Conservation (phyloP, 2,888 invertebrate species). For the Baronia brevicornis region DNA sequence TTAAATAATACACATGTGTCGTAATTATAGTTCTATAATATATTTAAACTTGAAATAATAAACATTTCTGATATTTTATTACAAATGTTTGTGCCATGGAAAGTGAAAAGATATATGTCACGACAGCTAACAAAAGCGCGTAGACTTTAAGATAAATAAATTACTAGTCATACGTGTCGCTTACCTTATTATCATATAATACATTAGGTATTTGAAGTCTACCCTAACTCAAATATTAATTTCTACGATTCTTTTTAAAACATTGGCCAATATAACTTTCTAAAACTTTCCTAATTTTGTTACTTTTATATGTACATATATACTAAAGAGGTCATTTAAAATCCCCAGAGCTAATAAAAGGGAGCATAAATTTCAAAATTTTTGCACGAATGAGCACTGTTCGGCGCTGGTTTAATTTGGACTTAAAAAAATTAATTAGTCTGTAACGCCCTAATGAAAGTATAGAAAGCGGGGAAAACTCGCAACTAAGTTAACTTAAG, state of each 20-base stretch:
- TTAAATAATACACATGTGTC: too few species aligned
- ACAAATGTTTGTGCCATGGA: too few species aligned
- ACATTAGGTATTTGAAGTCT: too few species aligned
- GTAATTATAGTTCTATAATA: too few species aligned
- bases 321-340: constrained; percentile 50
- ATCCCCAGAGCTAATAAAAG: constrained; percentile 52
- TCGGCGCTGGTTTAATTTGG: constrained; percentile 40
- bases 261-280: constrained; percentile 2
- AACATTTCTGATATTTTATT: too few species aligned
- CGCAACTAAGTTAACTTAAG: constrained; percentile 29
- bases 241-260: constrained; percentile 3
- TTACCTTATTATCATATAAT: too few species aligned
- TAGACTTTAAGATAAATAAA: too few species aligned
- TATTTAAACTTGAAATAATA: too few species aligned
- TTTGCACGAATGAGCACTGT: constrained; percentile 49
- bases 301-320: constrained; percentile 10
- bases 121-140: too few species aligned
- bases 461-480: constrained; percentile 31
- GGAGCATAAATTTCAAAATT: constrained; percentile 57
- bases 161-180: too few species aligned
- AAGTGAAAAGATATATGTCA: too few species aligned
- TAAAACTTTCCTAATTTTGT: constrained; percentile 13
- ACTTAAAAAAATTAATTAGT: constrained; percentile 64
- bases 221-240: not conserved
- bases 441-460: constrained; percentile 45